Evolutionary conservation across 2,888 invertebrate species (phyloP).

Genomic region (Cantharis nigra): DNA sequence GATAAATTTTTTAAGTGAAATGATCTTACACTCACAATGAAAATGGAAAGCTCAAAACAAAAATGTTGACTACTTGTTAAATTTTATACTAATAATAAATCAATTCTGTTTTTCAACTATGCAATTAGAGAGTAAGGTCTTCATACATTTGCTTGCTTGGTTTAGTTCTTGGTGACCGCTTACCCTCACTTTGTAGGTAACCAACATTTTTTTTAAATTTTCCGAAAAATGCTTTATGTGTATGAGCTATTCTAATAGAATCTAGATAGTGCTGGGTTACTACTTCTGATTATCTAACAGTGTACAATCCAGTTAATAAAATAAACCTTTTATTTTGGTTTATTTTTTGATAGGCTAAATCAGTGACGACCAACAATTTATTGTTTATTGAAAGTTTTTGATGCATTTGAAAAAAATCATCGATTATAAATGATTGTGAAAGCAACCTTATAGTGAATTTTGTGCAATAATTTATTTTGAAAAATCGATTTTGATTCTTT

Average conservation of each 20-base stretch:
- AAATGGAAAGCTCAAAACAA: not conserved
- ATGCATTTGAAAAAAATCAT: not conserved
- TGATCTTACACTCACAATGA: constrained; percentile 34
- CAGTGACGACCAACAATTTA: not conserved
- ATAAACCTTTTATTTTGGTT: not conserved
- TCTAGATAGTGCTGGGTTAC: not conserved
- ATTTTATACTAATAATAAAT: not conserved
- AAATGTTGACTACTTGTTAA: not conserved
- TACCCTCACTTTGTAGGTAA: not conserved
- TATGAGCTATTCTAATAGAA: not conserved
- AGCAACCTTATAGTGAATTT: not conserved
- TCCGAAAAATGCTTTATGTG: not conserved
- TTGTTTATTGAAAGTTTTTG: not conserved
- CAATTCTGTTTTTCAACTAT: not conserved
- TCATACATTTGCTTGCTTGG: not conserved
- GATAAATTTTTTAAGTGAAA: constrained; percentile 3
- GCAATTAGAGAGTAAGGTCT: not conserved
- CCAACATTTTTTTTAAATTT: not conserved
- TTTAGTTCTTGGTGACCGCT: not conserved
- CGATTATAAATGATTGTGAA: not conserved
- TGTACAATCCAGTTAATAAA: not conserved
- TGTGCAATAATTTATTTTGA: no score
- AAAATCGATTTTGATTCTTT: no score
- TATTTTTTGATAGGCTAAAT: not conserved
- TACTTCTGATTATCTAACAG: not conserved